These are phyloP conservation scores for Adelognathus sp. DNA, from an alignment of 2,888 invertebrate species.

Conservation along the genomic window DNA sequence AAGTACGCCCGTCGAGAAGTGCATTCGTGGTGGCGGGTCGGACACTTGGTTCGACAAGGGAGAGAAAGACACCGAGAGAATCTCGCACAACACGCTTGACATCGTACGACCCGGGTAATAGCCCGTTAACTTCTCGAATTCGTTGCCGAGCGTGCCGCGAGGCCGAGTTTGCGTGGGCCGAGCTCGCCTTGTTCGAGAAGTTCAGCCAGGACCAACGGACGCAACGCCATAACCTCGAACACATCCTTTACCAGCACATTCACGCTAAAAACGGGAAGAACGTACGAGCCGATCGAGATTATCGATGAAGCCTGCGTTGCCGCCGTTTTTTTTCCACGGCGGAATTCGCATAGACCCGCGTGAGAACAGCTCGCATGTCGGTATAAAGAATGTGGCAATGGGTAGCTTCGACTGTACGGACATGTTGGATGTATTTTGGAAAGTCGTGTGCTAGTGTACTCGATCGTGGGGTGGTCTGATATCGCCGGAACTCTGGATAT, in stretches of 20 bases:
- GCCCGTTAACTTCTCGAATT: conserved; percentile 33
- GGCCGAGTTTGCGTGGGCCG: not conserved
- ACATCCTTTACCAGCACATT: not conserved
- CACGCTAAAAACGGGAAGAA: not conserved
- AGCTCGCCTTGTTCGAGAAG: too few species aligned
- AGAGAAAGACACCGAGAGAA: too few species aligned
- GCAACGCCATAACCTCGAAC: not conserved
- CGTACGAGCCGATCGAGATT: not conserved
- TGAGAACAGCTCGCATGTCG: not conserved
- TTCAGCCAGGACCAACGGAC: not conserved
- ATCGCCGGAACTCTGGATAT: too few species aligned
- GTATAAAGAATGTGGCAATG: not conserved
- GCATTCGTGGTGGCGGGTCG: not conserved
- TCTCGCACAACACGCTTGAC: conserved; percentile 25
- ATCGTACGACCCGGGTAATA: conserved; percentile 17
- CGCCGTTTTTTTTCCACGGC: not conserved
- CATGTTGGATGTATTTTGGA: too few species aligned
- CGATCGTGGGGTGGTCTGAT: too few species aligned
- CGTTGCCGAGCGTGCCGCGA: conserved; percentile 7
- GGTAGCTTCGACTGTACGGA: too few species aligned
- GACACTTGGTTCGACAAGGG: not conserved
- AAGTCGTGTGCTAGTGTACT: too few species aligned
- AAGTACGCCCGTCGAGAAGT: conserved; percentile 7
- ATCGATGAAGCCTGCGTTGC: not conserved
- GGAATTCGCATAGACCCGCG: not conserved